These are phyloP conservation scores for Zaprionus tsacasi DNA, from an alignment of 1,140 invertebrate species.

Conservation along the genomic window DNA sequence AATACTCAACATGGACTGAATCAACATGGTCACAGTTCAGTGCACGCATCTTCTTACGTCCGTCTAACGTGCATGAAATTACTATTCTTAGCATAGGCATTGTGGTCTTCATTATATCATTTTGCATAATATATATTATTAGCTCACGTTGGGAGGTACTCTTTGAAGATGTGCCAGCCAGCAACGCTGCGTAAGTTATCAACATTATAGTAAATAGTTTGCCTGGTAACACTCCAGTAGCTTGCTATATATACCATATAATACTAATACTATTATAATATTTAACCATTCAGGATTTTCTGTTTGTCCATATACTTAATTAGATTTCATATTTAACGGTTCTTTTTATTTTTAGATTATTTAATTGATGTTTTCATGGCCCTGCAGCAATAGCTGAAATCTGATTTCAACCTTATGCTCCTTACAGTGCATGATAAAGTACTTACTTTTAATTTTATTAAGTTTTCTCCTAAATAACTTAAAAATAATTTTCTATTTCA, in stretches of 20 bases:
- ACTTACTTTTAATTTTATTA: not conserved
- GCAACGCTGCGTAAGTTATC: slow-evolving; percentile 78
- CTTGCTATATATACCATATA: too few species aligned
- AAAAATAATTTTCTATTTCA: slow-evolving; percentile 13
- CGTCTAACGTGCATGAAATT: slow-evolving; percentile 88
- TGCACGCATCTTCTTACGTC: slow-evolving; percentile 92
- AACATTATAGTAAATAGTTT: not conserved
- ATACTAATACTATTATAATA: not conserved
- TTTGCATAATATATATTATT: slow-evolving; percentile 89
- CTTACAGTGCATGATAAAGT: slow-evolving; percentile 52
- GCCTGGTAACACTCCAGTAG: not conserved
- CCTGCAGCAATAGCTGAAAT: slow-evolving; percentile 31
- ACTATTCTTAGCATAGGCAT: slow-evolving; percentile 88
- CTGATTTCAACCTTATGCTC: slow-evolving; percentile 37
- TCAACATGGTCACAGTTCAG: slow-evolving; percentile 91
- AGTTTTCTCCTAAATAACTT: not conserved
- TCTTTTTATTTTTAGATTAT: slow-evolving; percentile 71
- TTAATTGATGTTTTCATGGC: slow-evolving; percentile 60
- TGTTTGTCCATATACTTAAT: slow-evolving; percentile 17
- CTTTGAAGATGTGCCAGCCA: slow-evolving; percentile 85
- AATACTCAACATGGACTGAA: slow-evolving; percentile 96
- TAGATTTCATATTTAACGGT: slow-evolving; percentile 39
- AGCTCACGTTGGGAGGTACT: slow-evolving; percentile 87
- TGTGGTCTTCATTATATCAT: slow-evolving; percentile 87
- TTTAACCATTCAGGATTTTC: not conserved